phyloP scores from a whole-genome alignment of 1,140 invertebrate species.

The Batillaria attramentaria region DNA sequence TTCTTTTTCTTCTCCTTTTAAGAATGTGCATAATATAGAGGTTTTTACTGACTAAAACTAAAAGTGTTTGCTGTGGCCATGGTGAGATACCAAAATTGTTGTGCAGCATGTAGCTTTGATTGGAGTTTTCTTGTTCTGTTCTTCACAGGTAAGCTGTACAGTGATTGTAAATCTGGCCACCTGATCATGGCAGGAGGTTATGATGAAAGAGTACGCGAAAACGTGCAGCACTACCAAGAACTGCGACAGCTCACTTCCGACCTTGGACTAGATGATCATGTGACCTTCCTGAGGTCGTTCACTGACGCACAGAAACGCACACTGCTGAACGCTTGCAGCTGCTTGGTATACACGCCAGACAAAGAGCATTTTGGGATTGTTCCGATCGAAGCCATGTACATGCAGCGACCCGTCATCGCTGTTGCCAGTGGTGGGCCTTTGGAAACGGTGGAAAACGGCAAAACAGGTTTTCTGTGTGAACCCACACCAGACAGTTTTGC shows the following conservation, averaged over 20 bases:
- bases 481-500: slow-evolving; percentile 81
- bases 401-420: slow-evolving; percentile 93
- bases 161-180: slow-evolving; percentile 74
- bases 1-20: no score
- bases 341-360: slow-evolving; percentile 94
- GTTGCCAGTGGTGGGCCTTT: slow-evolving; percentile 95
- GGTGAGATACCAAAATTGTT: no score
- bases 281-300: slow-evolving; percentile 90
- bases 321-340: slow-evolving; percentile 82
- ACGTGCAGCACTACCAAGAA: slow-evolving; percentile 90
- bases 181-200: slow-evolving; percentile 98
- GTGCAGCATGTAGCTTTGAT: neutral
- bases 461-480: slow-evolving; percentile 91
- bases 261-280: slow-evolving; percentile 80
- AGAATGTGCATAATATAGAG: no score
- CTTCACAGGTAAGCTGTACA: slow-evolving; percentile 65
- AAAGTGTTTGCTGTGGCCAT: no score
- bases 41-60: no score
- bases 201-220: slow-evolving; percentile 90
- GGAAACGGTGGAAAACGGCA: slow-evolving; percentile 91
- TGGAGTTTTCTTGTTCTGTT: slow-evolving; percentile 6
- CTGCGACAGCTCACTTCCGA: slow-evolving; percentile 79
- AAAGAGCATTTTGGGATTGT: slow-evolving; percentile 99
- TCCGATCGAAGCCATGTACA: slow-evolving; percentile 98
- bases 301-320: slow-evolving; percentile 87